Evolutionary conservation across 2,888 invertebrate genomes (phyloP), one percentile per base, ranked within the genome.

Genomic region (Tanytarsus gracilentus): DNA sequence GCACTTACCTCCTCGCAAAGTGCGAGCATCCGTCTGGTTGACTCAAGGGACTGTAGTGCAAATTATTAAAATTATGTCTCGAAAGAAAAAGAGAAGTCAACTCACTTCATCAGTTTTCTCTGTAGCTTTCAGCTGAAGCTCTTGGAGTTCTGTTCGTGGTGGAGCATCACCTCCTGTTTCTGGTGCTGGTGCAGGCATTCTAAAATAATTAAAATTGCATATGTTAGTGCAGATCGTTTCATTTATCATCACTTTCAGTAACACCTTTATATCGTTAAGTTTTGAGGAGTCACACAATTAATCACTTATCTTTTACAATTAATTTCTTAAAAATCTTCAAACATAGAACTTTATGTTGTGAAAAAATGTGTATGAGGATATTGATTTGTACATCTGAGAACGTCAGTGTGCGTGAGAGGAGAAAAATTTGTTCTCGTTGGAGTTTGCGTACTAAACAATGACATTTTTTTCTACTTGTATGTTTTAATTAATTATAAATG

Each of bases 71-170:
- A 16, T 30, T 44, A 51, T 27, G 18, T 39, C 40, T 25, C 11
- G 14, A 23, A 39, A 55, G 50, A 49, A 5, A 25, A 40, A 4
- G 4, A 25, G 18, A 27, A 48, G 55, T 23, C 29, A 40, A 72
- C 79, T 78, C 72, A 92, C 91, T 74, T 92, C 93, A 86, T 93
- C 93, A 68, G 92, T 91, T 69, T 85, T 85, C 76, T 89, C 85
- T 67, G 85, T 86, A 65, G 90, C 78, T 72, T 84, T 84, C 72
- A 89, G 79, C 75, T 93, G 93, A 66, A 93, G 76, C 76, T 92
- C 91, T 72, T 93, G 91, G 69, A 92, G 79, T 76, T 93, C 93
- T 67, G 90, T 88, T 74, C 83, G 81, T 62, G 90, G 90, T 67
- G 84, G 83, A 63, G 79, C 84, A n/a, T n/a, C n/a, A n/a, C n/a